Percentiles rank a stretch among this genome's conserved stretches.
Evolutionary conservation across 2,797 vertebrate genomes (phyloP).

Genomic region (Arremon brunneinucha): DNA sequence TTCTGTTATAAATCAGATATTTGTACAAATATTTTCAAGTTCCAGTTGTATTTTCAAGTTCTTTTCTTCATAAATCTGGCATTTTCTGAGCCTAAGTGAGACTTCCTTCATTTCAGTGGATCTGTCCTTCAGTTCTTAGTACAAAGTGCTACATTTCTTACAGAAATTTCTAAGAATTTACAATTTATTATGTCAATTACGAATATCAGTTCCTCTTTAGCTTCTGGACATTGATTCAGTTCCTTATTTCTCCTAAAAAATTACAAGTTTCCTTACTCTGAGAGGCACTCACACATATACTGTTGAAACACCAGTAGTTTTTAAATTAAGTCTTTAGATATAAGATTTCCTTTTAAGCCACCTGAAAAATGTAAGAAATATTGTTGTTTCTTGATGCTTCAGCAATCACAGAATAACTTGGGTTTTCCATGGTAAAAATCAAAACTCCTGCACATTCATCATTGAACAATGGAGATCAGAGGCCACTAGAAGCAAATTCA

Average conservation of each 20-base stretch:
- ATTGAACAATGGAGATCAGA: neutral
- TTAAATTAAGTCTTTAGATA: neutral
- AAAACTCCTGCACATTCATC: neutral
- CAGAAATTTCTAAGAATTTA: neutral
- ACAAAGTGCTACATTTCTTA: neutral
- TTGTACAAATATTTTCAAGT: neutral
- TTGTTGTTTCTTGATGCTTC: neutral
- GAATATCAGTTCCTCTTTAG: neutral
- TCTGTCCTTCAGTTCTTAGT: neutral
- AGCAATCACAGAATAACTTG: neutral
- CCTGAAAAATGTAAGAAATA: neutral
- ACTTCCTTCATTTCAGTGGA: neutral
- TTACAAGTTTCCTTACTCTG: neutral
- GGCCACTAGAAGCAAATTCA: neutral
- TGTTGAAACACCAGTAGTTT: neutral
- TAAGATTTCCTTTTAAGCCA: neutral
- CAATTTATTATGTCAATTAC: neutral
- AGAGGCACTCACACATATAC: neutral
- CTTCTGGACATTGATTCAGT: neutral
- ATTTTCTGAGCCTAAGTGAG: neutral
- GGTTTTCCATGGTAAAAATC: neutral
- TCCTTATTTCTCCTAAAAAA: neutral
- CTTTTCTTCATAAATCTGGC: neutral
- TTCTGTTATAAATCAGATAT: neutral
- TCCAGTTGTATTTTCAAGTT: neutral